Conservation (phyloP, 2,888 invertebrate species). For the Volucella bombylans region DNA sequence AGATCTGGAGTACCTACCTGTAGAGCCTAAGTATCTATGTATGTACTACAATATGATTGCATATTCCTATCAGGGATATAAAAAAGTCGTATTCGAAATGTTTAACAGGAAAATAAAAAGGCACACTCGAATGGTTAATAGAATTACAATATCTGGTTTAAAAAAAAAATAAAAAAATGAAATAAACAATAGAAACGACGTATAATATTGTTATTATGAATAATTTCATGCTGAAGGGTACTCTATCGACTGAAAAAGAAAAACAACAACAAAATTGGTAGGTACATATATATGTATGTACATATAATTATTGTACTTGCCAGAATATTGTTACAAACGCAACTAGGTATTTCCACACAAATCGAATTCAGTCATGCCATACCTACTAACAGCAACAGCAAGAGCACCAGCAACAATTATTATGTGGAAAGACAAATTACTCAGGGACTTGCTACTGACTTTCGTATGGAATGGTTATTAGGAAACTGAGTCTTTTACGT, state of each 20-base stretch:
- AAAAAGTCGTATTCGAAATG: too few species aligned
- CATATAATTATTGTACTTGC: constrained; percentile 29
- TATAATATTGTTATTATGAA: constrained; percentile 14
- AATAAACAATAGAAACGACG: constrained; percentile 11
- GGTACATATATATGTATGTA: too few species aligned
- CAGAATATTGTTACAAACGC: constrained; percentile 11
- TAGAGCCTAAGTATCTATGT: background rate
- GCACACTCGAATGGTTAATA: too few species aligned
- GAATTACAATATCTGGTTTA: too few species aligned
- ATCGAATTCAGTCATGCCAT: constrained; percentile 48
- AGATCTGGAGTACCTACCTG: constrained; percentile 36
- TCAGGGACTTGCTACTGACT: constrained; percentile 52
- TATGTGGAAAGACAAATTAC: constrained; percentile 59
- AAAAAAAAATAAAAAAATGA: too few species aligned
- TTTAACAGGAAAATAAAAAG: too few species aligned
- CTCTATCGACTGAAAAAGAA: constrained; percentile 48
- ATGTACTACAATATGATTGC: too few species aligned
- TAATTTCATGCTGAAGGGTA: constrained; percentile 55
- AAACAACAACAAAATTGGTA: background rate
- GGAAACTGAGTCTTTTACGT: constrained; percentile 56
- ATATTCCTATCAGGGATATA: too few species aligned
- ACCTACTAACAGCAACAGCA: constrained; percentile 7
- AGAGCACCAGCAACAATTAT: background rate
- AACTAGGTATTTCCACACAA: constrained; percentile 56
- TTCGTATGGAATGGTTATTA: constrained; percentile 60